Conservation (phyloP, 2,113 vertebrate species). For the Gorsachius goisagi region DNA sequence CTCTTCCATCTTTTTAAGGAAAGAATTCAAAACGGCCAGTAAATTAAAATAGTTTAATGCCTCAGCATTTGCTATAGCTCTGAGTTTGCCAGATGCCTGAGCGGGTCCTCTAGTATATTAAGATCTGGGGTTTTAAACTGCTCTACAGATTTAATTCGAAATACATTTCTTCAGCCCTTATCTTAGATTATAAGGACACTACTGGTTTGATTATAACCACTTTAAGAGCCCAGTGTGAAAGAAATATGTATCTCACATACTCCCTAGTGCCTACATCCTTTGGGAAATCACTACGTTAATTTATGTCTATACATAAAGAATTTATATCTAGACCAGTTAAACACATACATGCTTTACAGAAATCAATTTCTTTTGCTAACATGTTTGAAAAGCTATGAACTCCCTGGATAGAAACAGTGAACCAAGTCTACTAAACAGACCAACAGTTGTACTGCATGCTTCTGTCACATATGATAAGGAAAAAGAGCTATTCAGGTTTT, state of each 20-base stretch:
- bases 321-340: background rate
- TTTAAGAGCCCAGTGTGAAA: background rate
- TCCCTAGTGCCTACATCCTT: background rate
- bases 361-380: background rate
- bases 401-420: background rate
- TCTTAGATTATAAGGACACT: background rate
- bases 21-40: background rate
- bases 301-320: background rate
- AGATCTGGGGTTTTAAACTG: background rate
- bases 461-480: background rate
- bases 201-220: background rate
- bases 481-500: background rate
- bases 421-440: background rate
- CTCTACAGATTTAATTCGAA: background rate
- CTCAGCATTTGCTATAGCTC: background rate
- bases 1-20: background rate
- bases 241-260: background rate
- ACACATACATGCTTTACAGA: background rate
- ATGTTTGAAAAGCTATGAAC: background rate
- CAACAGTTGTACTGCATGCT: background rate
- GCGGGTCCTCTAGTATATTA: background rate
- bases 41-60: background rate
- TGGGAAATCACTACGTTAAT: background rate
- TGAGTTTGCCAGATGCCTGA: background rate
- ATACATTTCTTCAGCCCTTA: background rate